Conservation (phyloP, 2,888 invertebrate genomes). For the Teinopalpus imperialis region DNA sequence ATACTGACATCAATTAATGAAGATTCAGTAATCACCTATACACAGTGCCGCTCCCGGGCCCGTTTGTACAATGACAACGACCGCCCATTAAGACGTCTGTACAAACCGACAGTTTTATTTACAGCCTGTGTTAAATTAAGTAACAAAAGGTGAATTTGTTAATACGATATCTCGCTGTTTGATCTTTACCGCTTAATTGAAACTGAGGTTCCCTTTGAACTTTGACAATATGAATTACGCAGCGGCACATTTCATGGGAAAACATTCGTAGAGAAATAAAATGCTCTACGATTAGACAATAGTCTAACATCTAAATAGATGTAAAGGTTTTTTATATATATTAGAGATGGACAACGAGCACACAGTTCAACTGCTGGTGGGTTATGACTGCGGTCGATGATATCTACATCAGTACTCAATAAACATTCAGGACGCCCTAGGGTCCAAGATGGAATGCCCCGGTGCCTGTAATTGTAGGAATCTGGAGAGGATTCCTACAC, state of each 20-base stretch:
- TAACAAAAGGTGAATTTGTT: conserved; percentile 25
- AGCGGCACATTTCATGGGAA: conserved; percentile 10
- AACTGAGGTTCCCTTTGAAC: conserved; percentile 10
- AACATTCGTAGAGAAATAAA: conserved; percentile 3
- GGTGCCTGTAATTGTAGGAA: too few relatives aligned
- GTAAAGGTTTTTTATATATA: too few relatives aligned
- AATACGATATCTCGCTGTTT: conserved; percentile 10
- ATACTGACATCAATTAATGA: conserved; percentile 56
- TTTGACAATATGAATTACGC: conserved; percentile 17
- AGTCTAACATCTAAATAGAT: too few relatives aligned
- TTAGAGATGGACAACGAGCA: too few relatives aligned
- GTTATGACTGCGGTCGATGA: too few relatives aligned
- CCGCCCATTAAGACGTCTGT: conserved; percentile 18
- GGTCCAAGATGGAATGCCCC: too few relatives aligned
- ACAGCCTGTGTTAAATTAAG: conserved; percentile 4
- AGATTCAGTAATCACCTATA: conserved; percentile 56
- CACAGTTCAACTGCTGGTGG: too few relatives aligned
- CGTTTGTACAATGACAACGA: conserved; percentile 46
- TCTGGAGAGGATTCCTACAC: too few relatives aligned
- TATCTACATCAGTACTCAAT: too few relatives aligned
- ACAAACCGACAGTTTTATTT: conserved; percentile 9
- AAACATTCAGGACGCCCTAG: too few relatives aligned
- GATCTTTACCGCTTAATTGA: conserved; percentile 23
- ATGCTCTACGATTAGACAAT: not conserved
- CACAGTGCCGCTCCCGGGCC: conserved; percentile 37